Conservation (phyloP, 2,113 vertebrate genomes). For the Apeltes quadracus region DNA sequence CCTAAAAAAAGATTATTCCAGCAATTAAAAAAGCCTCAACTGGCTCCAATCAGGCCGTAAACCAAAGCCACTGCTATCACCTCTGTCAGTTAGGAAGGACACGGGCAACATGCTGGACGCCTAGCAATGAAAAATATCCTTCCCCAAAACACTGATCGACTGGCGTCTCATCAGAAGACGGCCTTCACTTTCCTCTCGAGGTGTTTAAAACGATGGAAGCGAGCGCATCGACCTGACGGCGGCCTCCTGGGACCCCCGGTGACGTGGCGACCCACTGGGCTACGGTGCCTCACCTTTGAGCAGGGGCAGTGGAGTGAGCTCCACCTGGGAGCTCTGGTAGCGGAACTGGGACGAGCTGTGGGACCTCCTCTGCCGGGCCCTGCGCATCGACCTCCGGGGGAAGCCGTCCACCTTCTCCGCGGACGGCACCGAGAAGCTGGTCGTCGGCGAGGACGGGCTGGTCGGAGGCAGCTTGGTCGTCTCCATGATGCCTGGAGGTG, state of each 20-base stretch:
- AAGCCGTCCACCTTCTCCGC: conserved; percentile 95
- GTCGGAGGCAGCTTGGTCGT: conserved; percentile 89
- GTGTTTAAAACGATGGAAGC: not conserved
- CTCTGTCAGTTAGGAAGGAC: conserved; percentile 17
- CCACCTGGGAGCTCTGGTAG: conserved; percentile 94
- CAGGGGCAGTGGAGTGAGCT: conserved; percentile 89
- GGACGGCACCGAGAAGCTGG: conserved; percentile 89
- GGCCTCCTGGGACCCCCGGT: not conserved
- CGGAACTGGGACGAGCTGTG: conserved; percentile 95
- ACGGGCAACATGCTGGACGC: conserved; percentile 22
- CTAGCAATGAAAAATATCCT: not conserved
- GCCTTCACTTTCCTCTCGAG: not conserved
- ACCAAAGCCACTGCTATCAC: conserved; percentile 26
- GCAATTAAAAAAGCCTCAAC: not conserved
- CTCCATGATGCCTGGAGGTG: conserved; percentile 69
- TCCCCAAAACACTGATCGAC: conserved; percentile 1
- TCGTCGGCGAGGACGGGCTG: conserved; percentile 91
- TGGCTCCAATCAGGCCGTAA: conserved; percentile 7
- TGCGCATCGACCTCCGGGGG: conserved; percentile 89
- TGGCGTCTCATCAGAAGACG: not conserved
- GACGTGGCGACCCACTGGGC: not conserved
- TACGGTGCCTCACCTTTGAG: conserved; percentile 86
- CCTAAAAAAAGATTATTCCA: not conserved
- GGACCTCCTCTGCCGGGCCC: conserved; percentile 89
- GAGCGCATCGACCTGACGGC: not conserved